A percentile compares a stretch with the other conserved stretches of the same genome.
Evolutionary conservation across 2,797 vertebrate species (phyloP).

Genomic region (Crenuchus spilurus): DNA sequence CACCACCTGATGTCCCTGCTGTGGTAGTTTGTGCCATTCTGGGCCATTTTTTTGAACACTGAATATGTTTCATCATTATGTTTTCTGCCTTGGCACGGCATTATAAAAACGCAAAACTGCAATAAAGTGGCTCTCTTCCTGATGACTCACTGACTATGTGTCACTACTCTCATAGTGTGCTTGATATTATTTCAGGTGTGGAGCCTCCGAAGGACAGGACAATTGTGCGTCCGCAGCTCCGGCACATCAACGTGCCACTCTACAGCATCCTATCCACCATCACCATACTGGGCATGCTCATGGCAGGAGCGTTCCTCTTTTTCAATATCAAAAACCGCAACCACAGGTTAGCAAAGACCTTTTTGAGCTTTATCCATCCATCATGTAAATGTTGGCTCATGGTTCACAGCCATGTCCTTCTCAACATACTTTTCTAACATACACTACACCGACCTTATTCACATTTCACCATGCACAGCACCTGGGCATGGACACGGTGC

Average conservation of each 20-base stretch:
- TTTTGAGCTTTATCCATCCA: not conserved
- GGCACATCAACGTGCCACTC: conserved; percentile 94
- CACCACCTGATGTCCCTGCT: not conserved
- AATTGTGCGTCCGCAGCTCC: conserved; percentile 90
- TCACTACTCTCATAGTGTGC: not conserved
- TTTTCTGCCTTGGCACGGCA: conserved; percentile 23
- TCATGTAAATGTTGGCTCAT: no score
- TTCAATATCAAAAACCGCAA: conserved; percentile 99
- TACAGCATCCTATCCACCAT: conserved; percentile 98
- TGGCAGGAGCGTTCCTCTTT: conserved; percentile 97
- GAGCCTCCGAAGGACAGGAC: conserved; percentile 97
- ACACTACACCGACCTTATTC: no score
- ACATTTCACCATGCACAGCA: no score
- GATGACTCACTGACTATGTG: not conserved
- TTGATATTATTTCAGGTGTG: conserved; percentile 75
- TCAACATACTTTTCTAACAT: no score
- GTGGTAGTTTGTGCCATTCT: not conserved
- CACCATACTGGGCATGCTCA: conserved; percentile 97
- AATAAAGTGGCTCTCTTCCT: conserved; percentile 3
- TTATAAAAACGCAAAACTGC: conserved; percentile 21
- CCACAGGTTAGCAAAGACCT: conserved; percentile 86
- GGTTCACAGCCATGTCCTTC: no score
- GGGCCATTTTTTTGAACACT: not conserved
- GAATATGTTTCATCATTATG: conserved; percentile 16
- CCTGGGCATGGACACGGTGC: no score